Conservation (phyloP, 2,888 invertebrate genomes). For the Iphiclides podalirius region DNA sequence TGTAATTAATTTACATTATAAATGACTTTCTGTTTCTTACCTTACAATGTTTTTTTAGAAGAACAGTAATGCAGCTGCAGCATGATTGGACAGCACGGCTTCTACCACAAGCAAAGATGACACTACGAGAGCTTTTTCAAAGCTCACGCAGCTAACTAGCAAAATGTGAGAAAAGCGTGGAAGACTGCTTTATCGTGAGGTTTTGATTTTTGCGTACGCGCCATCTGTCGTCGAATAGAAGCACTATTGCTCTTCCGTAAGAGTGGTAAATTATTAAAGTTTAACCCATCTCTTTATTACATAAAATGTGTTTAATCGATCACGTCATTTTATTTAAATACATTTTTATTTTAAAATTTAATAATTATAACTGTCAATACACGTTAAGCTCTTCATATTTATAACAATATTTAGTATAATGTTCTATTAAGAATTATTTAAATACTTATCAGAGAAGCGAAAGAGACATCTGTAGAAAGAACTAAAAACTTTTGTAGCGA, state of each 20-base stretch:
- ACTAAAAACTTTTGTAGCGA: neutral
- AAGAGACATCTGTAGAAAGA: constrained; percentile 2
- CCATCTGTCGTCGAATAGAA: constrained; percentile 54
- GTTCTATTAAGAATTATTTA: too few species aligned
- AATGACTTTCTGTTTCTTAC: too few species aligned
- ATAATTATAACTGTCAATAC: too few species aligned
- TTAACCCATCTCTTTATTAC: too few species aligned
- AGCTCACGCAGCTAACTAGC: constrained; percentile 30
- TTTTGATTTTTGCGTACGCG: constrained; percentile 28
- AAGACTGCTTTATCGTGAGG: constrained; percentile 41
- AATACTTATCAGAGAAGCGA: neutral
- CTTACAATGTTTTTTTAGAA: neutral
- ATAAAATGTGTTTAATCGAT: too few species aligned
- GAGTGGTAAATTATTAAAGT: too few species aligned
- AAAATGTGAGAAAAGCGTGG: constrained; percentile 29
- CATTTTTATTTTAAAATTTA: too few species aligned
- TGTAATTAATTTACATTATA: too few species aligned
- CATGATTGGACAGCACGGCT: constrained; percentile 24
- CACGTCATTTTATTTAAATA: neutral
- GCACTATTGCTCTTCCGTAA: constrained; percentile 24
- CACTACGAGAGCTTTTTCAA: constrained; percentile 42
- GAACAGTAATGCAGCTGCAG: neutral
- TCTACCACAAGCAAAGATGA: constrained; percentile 28
- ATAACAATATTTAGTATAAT: too few species aligned
- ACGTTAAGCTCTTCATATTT: too few species aligned